Base-by-base conservation (phyloP, 2,888 invertebrate genomes). In the Xestia rhomboidea region DNA sequence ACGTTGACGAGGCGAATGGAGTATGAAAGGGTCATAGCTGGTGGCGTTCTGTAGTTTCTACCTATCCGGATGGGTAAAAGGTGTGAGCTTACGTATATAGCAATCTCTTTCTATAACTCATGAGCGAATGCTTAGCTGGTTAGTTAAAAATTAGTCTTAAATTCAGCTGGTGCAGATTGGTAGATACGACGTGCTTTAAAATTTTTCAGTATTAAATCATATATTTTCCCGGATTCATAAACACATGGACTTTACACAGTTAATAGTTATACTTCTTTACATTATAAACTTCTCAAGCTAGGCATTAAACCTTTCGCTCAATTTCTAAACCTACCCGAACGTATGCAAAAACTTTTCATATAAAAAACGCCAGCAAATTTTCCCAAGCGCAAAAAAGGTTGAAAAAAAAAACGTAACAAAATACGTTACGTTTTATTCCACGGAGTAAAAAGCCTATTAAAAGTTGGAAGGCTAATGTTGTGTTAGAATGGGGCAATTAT, bases 401-500 rank as follows among this genome's bases (percentile, higher is more conserved):
- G 62, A 46, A 38, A 75, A 73, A 57, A 80, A 78, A 80, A 77
- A 78, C 75, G 70, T 85, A 72, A 82, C 84, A 86, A 87, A 88
- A 90, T 85, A 89, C 87, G 84, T 77, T 73, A 80, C 83, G 82
- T 86, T 87, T 88, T 85, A 84, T 85, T 86, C 82, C 82, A 77
- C 78, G 13, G 84, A 84, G 87, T 84, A 79, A 81, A 81, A 82
- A 78, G 86, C 86, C 89, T 89, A 90, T 90, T 90, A 90, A 90
- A 90, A 90, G 88, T 90, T 90, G 87, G 81, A 73, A 87, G 85
- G 87, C 85, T 89, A 89, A 90, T 89, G 90, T 85, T 87, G 87
- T 89, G 90, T 89, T 87, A 87, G 89, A 88, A 90, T 89, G 85
- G 82, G 77, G 78, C 90, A 90, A 89, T 90, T 89, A 90, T 87